Evolutionary conservation across 2,113 vertebrate species (phyloP), one percentile per base, ranked within the genome.

Genomic region (Periophthalmus modestus): DNA sequence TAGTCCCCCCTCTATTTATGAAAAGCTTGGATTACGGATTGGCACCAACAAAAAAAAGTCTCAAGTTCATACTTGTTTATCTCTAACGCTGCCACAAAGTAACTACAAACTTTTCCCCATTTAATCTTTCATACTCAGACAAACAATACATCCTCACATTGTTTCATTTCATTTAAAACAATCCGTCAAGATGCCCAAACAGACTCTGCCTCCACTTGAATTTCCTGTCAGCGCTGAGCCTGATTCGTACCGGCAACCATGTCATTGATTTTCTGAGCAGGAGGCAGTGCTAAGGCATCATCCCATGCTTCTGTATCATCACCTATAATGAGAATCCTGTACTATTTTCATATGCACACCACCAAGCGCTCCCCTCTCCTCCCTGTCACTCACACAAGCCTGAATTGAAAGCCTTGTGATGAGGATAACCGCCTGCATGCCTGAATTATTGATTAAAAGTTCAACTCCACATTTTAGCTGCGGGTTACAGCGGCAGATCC

Each of bases 241-340:
- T 93, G 88, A 93, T 93, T 87, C 65, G 74, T 85, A 80, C 77
- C 88, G 89, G 89, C 92, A 94, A 82, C 89, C 92, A 81, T 93
- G 92, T 91, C 93, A 93, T 93, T 91, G 91, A 87, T 90, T 93
- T 89, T 28, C 77, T 84, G 36, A 36, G 80, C 82, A 81, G 16
- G 85, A 86, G 75, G 82, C 73, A 83, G 78, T 82, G 72, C 73
- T 85, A 80, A 61, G 76, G 85, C 88, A 87, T 90, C 85, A 85
- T 82, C 89, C 88, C 85, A 62, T 66, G 75, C 79, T 78, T 80
- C 75, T 84, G 84, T 83, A 90, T 85, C 82, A 87, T 88, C 82
- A 89, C 85, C 81, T 83, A 84, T 82, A 87, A 90, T 77, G 69
- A 83, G 84, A 84, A 80, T 84, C 73, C 57, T 73, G 72, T 43